Evolutionary conservation across 2,797 vertebrate species (phyloP), one percentile per base, ranked within the genome.

Genomic region (Cyprinella venusta): DNA sequence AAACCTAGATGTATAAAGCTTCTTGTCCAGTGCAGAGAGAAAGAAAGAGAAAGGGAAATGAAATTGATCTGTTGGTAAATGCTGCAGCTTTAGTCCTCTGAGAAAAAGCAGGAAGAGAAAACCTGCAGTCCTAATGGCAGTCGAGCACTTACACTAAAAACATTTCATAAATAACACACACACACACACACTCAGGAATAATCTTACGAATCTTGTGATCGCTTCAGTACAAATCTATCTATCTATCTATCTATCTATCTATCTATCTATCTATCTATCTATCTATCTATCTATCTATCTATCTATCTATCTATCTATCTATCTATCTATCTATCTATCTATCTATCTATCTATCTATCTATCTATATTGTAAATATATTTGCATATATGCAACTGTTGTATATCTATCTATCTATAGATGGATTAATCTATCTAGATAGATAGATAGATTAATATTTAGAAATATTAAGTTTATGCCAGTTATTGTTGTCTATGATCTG

Each of bases 71-170:
- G 85, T 79, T 84, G 86, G 81, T 81, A 83, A 87, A 85, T 79
- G 69, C 69, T 84, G 68, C 42, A 56, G 79, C 26, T 70, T 82
- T 4, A 40, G 68, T 86, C 84, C 86, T 76, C 54, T 70, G 69
- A 79, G 81, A 84, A 71, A 80, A 84, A 81, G 77, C 67, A 84
- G 77, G 69, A 79, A 82, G 79, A n/a, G 80, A 85, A 68, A 82
- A 75, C 76, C 67, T 54, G 24, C 52, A 65, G 40, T 72, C 59
- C 64, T 85, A 87, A 87, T 85, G 76, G 79, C 67, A 63, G 74
- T 70, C 50, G 16, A 85, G 86, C 87, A 88, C 87, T 88, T 88
- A 87, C 68, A 77, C 86, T 80, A 56, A 80, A 85, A 79, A 80
- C 70, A 87, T 69, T 77, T 71, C 21, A 26, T 50, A 78, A 71